Base-by-base conservation (phyloP, 35 echinoderm and acorn worm species). In the Holothuria glaberrima region DNA sequence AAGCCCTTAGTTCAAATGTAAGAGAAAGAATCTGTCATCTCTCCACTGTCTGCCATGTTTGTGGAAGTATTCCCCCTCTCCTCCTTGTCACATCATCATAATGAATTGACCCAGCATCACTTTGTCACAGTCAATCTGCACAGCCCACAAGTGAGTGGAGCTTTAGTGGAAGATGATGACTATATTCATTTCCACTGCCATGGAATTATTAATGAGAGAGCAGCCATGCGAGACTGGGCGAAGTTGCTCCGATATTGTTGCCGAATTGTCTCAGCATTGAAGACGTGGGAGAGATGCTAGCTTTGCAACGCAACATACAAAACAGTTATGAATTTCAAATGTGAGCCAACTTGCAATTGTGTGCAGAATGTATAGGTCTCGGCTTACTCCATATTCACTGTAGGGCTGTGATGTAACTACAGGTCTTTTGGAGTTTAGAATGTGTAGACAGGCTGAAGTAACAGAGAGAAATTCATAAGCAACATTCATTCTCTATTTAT, bases 181-280 rank as follows among this genome's bases (percentile, higher is more conserved):
- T 87, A 87, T 87, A 87, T 87, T 87, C 85, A 87, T 87, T 71
- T 87, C 85, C 85, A 36, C 34, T 24, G 25, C 58, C 35, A 87
- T 87, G 61, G 62, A 87, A 87, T 87, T 46, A 69, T 87, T 61
- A 87, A 69, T 67, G 85, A 87, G 85, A 71, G 30, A 87, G 32
- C 85, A 59, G 34, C 45, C 85, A 29, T 87, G 85, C 85, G 50
- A 33, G 85, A 71, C 60, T 57, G 80, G 80, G 80, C 33, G 57
- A 64, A 61, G 56, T 61, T 84, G 22, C 58, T 36, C 59, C 80
- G 32, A 84, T 84, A 61, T 84, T 36, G 80, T 84, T 56, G 33
- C 31, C 30, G 54, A 84, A 59, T 58, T 20, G 46, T 63, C 80
- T 84, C 54, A 28, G 66, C 31, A 12, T 4, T 24, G 66, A 33